Base-by-base conservation (phyloP, 2,797 vertebrate species). In the Pyrocephalus nanus region DNA sequence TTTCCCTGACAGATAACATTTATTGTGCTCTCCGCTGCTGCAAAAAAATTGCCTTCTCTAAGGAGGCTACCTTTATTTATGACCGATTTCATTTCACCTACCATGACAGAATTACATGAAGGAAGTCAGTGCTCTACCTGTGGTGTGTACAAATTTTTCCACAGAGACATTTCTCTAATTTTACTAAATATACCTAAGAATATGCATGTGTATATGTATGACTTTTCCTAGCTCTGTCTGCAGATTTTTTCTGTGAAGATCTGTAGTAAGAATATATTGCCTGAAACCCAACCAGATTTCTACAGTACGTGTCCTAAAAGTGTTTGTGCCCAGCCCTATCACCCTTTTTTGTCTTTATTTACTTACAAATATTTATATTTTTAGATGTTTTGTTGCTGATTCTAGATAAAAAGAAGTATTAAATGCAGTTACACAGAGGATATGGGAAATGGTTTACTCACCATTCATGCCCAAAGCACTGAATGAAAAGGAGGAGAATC, bases 1-100 rank as follows among this genome's bases (percentile, higher is more conserved):
- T 95, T 95, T 96, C 94, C 65, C 93, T 96, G 79, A 96, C 95
- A 97, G 96, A 97, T 97, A 97, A 81, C 93, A 96, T 95, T 97
- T 97, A 96, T 96, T 97, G 96, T 97, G 30, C 32, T 97, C 97
- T 97, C 93, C 90, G 55, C 58, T 92, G 81, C n/a, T 4, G 88
- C 27, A 74, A 88, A 76, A 66, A 82, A 75, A 30, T 9, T 9
- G 20, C 95, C 92, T 90, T 93, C 47, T 95, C 45, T 96, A 92
- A 84, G 86, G 57, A 85, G 40, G 53, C 15, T 95, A 81, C 72
- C 73, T 91, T 88, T 67, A 83, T 91, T 88, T 64, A 85, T 27
- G 85, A 55, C 76, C 26, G 61, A 73, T 96, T 92, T 90, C 73
- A 81, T 47, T 64, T 91, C 50, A 65, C 64, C 50, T 76, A 73